Evolutionary conservation across 2,797 vertebrate species (phyloP), one percentile per base, ranked within the genome.

Genomic region (Parauchenoglanis punctatus): DNA sequence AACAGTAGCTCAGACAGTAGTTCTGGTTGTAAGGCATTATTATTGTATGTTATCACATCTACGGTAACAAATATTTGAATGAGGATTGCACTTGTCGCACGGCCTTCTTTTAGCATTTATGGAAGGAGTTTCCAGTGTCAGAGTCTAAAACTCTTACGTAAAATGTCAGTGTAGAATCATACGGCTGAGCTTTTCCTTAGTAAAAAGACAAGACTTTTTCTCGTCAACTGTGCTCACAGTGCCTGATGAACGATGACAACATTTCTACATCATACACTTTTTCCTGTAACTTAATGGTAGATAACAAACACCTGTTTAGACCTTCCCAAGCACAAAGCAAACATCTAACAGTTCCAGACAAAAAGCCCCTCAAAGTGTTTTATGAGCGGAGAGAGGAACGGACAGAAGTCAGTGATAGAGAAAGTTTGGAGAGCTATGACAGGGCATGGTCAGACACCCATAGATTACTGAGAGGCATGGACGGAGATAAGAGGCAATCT

Each of bases 401-500:
- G 28, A 86, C 78, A 87, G 75, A 85, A 76, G 35, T 84, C 2
- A 23, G 17, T 78, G 70, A 88, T 67, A 83, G 61, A 73, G 59
- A 84, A 77, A 61, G 75, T 58, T 54, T 18, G 15, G 70, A 85
- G 81, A 17, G 58, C 61, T 0, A 35, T 88, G 63, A 89, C 87
- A 40, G 77, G 78, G 77, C 84, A 84, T 49, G 23, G 44, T 54
- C 61, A 72, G 70, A 85, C 83, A 68, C 85, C 81, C 59, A 90
- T 85, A 86, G 89, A 90, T 92, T 91, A 92, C 80, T 68, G 61
- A 84, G 58, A 31, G 61, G 72, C 49, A 54, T 54, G 23, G 58
- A 73, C 1, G 11, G 46, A 88, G 90, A 92, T 91, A 91, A 91
- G 28, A 63, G 63, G 70, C 90, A 81, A 81, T 81, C 80, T 81